These are phyloP conservation scores for Chaetoderma sp. DNA, from an alignment of 2,888 invertebrate species.

Conservation along the genomic window DNA sequence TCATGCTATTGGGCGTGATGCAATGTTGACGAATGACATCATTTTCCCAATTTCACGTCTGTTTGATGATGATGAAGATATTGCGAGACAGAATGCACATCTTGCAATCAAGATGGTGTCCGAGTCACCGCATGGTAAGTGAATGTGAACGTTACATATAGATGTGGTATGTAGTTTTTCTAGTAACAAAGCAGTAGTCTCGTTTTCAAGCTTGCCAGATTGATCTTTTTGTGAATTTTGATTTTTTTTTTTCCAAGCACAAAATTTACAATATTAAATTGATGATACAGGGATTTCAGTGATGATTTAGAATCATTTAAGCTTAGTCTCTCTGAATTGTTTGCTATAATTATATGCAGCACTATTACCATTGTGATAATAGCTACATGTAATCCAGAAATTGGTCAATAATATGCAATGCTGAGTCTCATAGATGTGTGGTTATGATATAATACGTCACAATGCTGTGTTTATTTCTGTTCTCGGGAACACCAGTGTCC, in stretches of 20 bases:
- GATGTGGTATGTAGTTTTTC: neutral
- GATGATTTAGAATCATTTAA: no score
- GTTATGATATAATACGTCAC: no score
- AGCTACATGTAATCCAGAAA: no score
- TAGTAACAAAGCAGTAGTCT: neutral
- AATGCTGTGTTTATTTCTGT: no score
- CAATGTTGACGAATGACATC: conserved; percentile 61
- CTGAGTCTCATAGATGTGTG: no score
- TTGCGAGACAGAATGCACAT: conserved; percentile 67
- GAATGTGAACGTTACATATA: neutral
- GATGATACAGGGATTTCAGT: no score
- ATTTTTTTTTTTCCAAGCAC: neutral
- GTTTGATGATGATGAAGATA: conserved; percentile 67
- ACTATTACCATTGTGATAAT: no score
- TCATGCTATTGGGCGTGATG: conserved; percentile 68
- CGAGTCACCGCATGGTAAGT: conserved; percentile 63
- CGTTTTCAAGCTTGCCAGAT: neutral
- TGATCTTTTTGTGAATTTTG: neutral
- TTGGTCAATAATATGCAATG: no score
- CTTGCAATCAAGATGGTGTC: conserved; percentile 67
- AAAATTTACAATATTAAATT: no score
- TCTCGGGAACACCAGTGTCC: no score
- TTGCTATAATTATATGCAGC: no score
- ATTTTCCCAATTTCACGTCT: conserved; percentile 62
- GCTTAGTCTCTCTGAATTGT: no score